phyloP scores from a whole-genome alignment of 2,113 vertebrate genomes.

The Chitala chitala region DNA sequence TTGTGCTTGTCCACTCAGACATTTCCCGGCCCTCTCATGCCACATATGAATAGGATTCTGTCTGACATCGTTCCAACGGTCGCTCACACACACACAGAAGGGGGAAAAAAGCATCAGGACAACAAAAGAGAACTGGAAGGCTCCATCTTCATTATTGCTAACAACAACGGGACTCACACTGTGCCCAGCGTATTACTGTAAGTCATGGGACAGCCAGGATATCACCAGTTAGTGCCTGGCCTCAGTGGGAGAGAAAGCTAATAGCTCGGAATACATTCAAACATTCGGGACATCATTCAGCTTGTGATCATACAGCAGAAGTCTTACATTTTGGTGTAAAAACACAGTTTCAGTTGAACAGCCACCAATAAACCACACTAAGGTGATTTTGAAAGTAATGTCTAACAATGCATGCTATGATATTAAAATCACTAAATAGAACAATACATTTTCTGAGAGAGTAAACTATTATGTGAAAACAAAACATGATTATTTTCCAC shows the following conservation, averaged over 20 bases:
- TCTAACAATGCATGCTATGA: no score
- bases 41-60: constrained; percentile 30
- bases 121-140: constrained; percentile 1
- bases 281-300: not conserved
- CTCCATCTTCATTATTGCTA: not conserved
- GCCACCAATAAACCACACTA: no score
- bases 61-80: constrained; percentile 42
- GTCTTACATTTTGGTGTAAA: not conserved
- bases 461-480: no score
- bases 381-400: no score
- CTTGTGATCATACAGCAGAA: not conserved
- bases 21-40: constrained; percentile 42
- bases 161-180: not conserved
- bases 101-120: constrained; percentile 13
- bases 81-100: constrained; percentile 32
- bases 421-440: no score
- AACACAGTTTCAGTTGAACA: not conserved
- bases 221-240: not conserved
- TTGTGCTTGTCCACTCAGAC: constrained; percentile 59
- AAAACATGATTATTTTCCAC: no score
- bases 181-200: not conserved
- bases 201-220: not conserved
- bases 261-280: not conserved
- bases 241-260: not conserved
- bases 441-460: no score